A percentile compares a stretch with the other conserved stretches of the same genome.
Conservation (phyloP, 2,113 vertebrate species). For the Malurus elegans region DNA sequence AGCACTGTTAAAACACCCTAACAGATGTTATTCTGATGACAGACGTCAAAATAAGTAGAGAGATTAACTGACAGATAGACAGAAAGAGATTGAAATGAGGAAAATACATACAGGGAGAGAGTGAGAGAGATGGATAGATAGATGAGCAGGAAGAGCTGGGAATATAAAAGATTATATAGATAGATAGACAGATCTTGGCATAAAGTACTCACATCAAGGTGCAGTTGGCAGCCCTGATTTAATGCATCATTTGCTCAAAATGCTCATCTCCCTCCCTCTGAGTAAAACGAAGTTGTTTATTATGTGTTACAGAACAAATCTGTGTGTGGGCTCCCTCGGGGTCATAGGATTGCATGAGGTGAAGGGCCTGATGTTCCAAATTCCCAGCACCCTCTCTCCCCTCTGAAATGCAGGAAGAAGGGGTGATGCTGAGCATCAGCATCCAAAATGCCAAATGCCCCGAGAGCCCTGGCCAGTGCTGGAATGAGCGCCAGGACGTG, state of each 20-base stretch:
- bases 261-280: slow-evolving; percentile 23
- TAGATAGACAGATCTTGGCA: slow-evolving; percentile 57
- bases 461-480: not conserved
- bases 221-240: slow-evolving; percentile 38
- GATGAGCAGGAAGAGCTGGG: slow-evolving; percentile 47
- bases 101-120: not conserved
- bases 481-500: rapidly evolving
- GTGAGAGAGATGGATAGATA: slow-evolving; percentile 33
- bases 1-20: not conserved
- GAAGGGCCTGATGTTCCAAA: slow-evolving; percentile 9
- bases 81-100: slow-evolving; percentile 27
- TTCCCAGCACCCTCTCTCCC: not conserved
- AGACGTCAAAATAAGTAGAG: slow-evolving; percentile 41
- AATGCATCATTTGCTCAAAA: slow-evolving; percentile 48
- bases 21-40: slow-evolving; percentile 16
- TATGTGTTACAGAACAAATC: slow-evolving; percentile 28
- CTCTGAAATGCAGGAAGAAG: not conserved
- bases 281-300: slow-evolving; percentile 43
- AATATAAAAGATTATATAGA: slow-evolving; percentile 29
- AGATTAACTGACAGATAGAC: slow-evolving; percentile 35
- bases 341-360: slow-evolving; percentile 38
- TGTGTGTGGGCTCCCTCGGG: slow-evolving; percentile 53
- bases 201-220: not conserved
- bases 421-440: not conserved
- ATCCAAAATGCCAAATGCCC: rapidly evolving